Evolutionary conservation across 2,113 vertebrate species (phyloP).

Genomic region (Archilochus colubris): DNA sequence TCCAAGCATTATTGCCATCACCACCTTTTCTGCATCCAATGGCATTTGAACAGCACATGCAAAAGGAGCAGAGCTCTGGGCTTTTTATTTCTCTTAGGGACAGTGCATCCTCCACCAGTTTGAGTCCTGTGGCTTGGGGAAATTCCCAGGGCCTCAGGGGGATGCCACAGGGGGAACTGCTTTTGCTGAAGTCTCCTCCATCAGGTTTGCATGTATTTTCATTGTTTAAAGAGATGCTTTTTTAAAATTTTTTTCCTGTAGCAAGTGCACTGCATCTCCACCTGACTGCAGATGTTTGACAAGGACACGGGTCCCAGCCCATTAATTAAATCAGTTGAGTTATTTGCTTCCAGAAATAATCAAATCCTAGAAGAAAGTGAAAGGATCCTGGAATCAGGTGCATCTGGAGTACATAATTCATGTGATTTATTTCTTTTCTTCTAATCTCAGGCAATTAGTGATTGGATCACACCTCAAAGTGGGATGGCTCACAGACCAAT

Average conservation of each 20-base stretch:
- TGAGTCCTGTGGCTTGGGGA: background rate
- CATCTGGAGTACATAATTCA: background rate
- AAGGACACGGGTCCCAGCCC: background rate
- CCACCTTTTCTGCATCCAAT: background rate
- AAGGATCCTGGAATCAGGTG: background rate
- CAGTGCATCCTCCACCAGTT: background rate
- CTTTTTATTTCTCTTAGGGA: background rate
- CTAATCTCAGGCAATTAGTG: background rate
- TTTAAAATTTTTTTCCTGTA: background rate
- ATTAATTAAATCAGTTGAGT: background rate
- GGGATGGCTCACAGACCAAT: background rate
- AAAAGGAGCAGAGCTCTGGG: background rate
- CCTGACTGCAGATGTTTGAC: background rate
- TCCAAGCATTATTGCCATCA: background rate
- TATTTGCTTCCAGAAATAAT: background rate
- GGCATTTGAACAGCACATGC: background rate
- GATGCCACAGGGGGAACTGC: fast-evolving
- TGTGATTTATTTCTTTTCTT: background rate
- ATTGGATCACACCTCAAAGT: background rate
- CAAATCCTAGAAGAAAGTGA: background rate
- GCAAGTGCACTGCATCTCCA: background rate
- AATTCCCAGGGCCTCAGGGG: background rate
- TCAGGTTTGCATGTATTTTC: background rate
- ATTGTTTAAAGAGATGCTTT: background rate
- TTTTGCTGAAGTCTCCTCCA: background rate